phyloP scores from a whole-genome alignment of 2,797 vertebrate genomes.

The Psittacula echo region DNA sequence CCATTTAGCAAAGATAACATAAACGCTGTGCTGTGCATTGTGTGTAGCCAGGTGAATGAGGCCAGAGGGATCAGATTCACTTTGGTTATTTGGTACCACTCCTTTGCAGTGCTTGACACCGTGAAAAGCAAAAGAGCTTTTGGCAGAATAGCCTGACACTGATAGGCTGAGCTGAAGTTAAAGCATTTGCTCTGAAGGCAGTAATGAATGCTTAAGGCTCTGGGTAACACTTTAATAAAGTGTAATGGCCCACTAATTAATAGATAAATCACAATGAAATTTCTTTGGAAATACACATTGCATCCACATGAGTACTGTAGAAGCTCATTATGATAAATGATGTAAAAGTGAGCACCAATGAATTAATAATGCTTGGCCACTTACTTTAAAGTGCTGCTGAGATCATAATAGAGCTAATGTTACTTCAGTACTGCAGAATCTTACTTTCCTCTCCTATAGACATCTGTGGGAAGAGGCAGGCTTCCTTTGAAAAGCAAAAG shows the following conservation, averaged over 20 bases:
- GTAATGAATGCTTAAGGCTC: not conserved
- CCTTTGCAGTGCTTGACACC: not conserved
- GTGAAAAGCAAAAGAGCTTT: not conserved
- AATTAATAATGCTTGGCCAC: not conserved
- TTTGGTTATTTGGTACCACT: not conserved
- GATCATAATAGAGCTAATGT: not conserved
- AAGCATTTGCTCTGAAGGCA: not conserved
- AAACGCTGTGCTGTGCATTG: not conserved
- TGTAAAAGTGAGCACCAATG: not conserved
- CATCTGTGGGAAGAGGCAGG: not conserved
- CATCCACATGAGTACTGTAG: not conserved
- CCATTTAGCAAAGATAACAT: not conserved
- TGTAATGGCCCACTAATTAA: not conserved
- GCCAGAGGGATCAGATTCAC: not conserved
- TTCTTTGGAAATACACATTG: not conserved
- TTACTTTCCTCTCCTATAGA: not conserved
- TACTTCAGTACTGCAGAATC: not conserved
- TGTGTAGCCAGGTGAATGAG: not conserved
- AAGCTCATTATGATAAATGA: not conserved
- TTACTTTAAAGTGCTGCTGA: slow-evolving; percentile 5
- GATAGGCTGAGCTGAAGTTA: not conserved
- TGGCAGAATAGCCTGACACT: not conserved
- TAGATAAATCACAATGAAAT: not conserved
- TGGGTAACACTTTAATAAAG: not conserved
- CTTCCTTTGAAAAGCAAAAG: not conserved